Conservation (phyloP, 1,140 invertebrate genomes). For the Physella acuta region DNA sequence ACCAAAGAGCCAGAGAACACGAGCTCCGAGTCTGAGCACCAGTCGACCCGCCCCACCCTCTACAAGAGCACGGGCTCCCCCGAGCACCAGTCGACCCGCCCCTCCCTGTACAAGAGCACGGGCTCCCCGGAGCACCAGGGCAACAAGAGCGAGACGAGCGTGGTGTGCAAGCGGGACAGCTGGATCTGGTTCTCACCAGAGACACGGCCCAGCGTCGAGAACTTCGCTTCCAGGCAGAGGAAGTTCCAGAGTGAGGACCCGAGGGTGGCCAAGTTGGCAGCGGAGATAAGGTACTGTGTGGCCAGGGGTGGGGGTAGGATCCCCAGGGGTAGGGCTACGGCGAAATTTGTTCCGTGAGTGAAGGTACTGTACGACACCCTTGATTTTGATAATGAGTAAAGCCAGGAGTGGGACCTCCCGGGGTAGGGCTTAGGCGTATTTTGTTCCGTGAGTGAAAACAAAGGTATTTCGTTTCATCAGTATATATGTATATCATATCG, state of each 20-base stretch:
- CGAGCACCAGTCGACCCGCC: no score
- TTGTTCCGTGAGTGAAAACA: no score
- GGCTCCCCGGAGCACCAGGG: not conserved
- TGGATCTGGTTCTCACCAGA: slow-evolving; percentile 22
- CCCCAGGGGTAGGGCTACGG: not conserved
- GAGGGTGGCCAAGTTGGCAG: slow-evolving; percentile 13
- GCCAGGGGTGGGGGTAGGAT: not conserved
- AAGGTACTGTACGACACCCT: not conserved
- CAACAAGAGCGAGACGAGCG: slow-evolving; percentile 11
- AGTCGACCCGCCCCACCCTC: not conserved
- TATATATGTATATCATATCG: no score
- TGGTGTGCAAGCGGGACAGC: slow-evolving; percentile 17
- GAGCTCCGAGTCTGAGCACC: no score
- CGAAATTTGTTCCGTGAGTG: not conserved
- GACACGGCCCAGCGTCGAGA: slow-evolving; percentile 13
- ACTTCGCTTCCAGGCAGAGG: slow-evolving; percentile 9
- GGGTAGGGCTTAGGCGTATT: not conserved
- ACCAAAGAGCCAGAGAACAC: no score
- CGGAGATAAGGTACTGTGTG: slow-evolving; percentile 5
- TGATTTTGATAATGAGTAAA: not conserved
- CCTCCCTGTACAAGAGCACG: no score
- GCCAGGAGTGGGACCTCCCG: not conserved
- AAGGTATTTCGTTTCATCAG: no score
- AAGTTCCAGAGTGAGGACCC: not conserved
- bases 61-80: no score